A percentile compares a stretch with the other conserved stretches of the same genome.
Evolutionary conservation across 2,797 vertebrate species (phyloP).

Genomic region (Gila robusta): DNA sequence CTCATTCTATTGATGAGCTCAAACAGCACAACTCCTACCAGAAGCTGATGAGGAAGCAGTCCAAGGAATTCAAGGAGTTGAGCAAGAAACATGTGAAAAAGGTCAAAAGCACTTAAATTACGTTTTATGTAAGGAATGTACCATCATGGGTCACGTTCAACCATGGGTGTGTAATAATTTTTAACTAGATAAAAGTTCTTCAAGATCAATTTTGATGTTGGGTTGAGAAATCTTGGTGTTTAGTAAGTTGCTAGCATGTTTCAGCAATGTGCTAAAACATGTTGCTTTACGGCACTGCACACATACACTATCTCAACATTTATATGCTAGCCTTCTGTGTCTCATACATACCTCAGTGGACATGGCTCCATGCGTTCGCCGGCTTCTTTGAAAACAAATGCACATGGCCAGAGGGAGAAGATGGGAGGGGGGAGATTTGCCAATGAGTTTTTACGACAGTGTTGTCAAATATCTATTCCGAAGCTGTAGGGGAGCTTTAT

Average conservation of each 20-base stretch:
- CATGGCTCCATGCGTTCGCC: too few relatives aligned
- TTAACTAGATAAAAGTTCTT: background rate
- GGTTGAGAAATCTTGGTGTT: background rate
- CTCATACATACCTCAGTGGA: too few relatives aligned
- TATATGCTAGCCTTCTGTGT: too few relatives aligned
- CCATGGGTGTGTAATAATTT: background rate
- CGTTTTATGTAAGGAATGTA: background rate
- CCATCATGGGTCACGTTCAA: background rate
- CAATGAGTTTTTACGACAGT: too few relatives aligned
- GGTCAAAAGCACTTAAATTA: slow-evolving; percentile 60
- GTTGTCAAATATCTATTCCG: too few relatives aligned
- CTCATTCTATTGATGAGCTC: slow-evolving; percentile 79
- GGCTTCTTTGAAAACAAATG: too few relatives aligned
- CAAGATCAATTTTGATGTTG: background rate
- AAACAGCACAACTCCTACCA: slow-evolving; percentile 81
- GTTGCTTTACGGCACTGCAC: too few relatives aligned
- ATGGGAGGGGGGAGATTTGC: too few relatives aligned
- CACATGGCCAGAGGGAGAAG: too few relatives aligned
- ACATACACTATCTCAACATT: too few relatives aligned
- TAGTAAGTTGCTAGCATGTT: background rate
- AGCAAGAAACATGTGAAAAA: slow-evolving; percentile 87
- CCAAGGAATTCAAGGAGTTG: slow-evolving; percentile 86
- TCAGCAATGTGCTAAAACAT: background rate
- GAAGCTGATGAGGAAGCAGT: slow-evolving; percentile 86
- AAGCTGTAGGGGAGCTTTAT: too few relatives aligned